Evolutionary conservation across 2,797 vertebrate species (phyloP).

Genomic region (Bucorvus abyssinicus): DNA sequence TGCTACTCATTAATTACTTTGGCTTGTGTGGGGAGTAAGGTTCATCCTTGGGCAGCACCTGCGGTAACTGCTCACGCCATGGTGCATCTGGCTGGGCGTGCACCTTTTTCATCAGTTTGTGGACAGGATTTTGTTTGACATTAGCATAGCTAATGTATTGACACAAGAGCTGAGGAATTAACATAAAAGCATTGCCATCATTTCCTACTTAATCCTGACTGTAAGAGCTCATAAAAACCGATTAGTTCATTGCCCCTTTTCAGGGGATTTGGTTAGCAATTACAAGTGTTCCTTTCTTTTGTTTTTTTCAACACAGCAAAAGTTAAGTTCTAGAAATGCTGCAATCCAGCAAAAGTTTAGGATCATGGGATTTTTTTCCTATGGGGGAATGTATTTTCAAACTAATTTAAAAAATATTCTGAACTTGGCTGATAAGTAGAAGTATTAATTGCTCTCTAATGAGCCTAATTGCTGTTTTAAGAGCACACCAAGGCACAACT

Average conservation of each 20-base stretch:
- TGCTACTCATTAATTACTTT: neutral
- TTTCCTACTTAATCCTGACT: conserved; percentile 10
- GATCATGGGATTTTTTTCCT: conserved; percentile 35
- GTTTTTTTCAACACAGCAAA: neutral
- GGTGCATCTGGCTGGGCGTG: conserved; percentile 29
- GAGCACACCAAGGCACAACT: neutral
- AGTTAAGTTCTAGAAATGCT: conserved; percentile 38
- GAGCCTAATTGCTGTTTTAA: conserved; percentile 48
- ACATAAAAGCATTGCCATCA: neutral
- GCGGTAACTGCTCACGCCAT: neutral
- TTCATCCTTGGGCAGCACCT: neutral
- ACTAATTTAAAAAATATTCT: conserved; percentile 39
- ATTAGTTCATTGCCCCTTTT: neutral
- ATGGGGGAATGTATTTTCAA: conserved; percentile 33
- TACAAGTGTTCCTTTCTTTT: neutral
- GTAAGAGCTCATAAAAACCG: neutral
- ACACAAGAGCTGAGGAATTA: neutral
- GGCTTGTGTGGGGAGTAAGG: neutral
- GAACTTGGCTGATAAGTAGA: conserved; percentile 53
- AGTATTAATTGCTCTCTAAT: conserved; percentile 59
- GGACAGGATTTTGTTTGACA: neutral
- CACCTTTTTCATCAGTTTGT: neutral
- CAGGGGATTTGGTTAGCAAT: neutral
- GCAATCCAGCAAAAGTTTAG: neutral
- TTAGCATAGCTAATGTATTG: neutral